A percentile compares a stretch with the other conserved stretches of the same genome.
phyloP scores from a whole-genome alignment of 2,113 vertebrate species.

The Aspiorhynchus laticeps region DNA sequence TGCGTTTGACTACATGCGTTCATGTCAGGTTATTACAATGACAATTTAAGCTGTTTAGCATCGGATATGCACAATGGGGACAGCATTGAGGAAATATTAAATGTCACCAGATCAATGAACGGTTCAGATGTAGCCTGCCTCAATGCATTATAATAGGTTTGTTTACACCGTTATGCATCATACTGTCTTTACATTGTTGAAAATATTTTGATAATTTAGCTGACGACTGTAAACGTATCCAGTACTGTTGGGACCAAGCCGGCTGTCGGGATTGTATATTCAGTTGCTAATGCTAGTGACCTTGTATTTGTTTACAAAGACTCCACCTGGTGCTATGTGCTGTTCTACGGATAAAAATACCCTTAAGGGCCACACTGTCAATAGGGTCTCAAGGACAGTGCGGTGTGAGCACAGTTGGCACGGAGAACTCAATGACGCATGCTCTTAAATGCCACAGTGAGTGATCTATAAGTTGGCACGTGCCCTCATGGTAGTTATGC shows the following conservation, averaged over 20 bases:
- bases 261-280: not conserved
- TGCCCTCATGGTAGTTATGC: not conserved
- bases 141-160: not conserved
- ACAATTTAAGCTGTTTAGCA: conserved; percentile 34
- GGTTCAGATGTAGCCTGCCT: not conserved
- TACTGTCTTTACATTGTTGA: not conserved
- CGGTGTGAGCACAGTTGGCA: conserved; percentile 17
- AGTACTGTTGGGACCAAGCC: not conserved
- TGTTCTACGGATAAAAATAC: conserved; percentile 75
- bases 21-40: not conserved
- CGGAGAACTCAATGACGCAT: not conserved
- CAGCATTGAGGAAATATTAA: conserved; percentile 31
- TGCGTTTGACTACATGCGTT: not conserved
- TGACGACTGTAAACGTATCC: not conserved
- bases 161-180: not conserved
- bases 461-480: conserved; percentile 31
- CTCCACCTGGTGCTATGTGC: conserved; percentile 74
- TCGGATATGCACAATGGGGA: conserved; percentile 20
- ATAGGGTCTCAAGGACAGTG: conserved; percentile 72
- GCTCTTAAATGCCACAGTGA: conserved; percentile 3
- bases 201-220: not conserved
- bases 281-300: conserved; percentile 60
- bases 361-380: conserved; percentile 69
- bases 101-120: conserved; percentile 18
- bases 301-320: conserved; percentile 70